phyloP scores from a whole-genome alignment of 2,888 invertebrate species.

The Odontomyia ornata region DNA sequence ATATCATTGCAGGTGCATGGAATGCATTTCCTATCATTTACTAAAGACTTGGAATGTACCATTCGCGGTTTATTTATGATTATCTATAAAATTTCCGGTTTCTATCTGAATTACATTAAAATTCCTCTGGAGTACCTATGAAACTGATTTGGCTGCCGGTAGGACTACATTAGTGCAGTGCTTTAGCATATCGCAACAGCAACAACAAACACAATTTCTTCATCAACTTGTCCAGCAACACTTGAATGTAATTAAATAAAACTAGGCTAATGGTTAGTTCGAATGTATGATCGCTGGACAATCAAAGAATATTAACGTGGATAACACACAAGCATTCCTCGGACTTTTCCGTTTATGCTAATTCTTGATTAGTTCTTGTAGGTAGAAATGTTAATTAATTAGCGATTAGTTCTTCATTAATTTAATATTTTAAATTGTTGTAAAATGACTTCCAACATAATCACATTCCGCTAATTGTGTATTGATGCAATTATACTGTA shows the following conservation, averaged over 20 bases:
- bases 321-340: not conserved
- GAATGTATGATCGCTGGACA: not conserved
- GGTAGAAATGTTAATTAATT: not conserved
- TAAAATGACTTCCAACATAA: not conserved
- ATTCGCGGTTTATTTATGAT: not conserved
- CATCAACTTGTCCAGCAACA: not conserved
- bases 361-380: not conserved
- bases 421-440: not conserved
- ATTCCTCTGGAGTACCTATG: not conserved
- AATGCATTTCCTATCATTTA: no score
- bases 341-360: not conserved
- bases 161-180: not conserved
- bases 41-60: not conserved
- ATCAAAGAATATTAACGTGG: not conserved
- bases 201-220: not conserved
- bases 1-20: no score
- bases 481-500: no score
- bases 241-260: not conserved
- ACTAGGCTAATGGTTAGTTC: slow-evolving; percentile 13
- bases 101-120: not conserved
- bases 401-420: slow-evolving; percentile 4
- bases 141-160: not conserved
- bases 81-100: not conserved
- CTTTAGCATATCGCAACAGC: not conserved
- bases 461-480: not conserved